phyloP scores from a whole-genome alignment of 2,797 vertebrate genomes.

The Dendrocincla tyrannina region DNA sequence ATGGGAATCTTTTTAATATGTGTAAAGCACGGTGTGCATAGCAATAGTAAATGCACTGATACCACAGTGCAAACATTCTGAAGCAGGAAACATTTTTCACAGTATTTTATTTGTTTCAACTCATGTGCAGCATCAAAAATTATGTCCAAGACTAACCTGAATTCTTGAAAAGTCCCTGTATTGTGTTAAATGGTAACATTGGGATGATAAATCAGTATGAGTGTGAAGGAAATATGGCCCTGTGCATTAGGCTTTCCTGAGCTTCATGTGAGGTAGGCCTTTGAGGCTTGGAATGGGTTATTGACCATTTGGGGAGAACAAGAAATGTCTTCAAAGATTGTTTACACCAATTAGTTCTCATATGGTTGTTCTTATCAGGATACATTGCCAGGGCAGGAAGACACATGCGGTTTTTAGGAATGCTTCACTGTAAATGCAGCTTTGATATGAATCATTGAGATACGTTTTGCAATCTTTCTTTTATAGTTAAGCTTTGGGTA shows the following conservation, averaged over 20 bases:
- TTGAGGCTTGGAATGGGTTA: background rate
- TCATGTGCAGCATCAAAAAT: background rate
- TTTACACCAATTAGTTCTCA: background rate
- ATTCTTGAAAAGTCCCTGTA: background rate
- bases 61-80: background rate
- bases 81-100: background rate
- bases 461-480: fast-evolving
- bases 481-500: background rate
- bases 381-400: background rate
- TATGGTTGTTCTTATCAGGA: background rate
- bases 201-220: background rate
- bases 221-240: background rate
- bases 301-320: background rate
- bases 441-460: background rate
- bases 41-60: background rate
- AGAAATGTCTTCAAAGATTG: background rate
- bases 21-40: background rate
- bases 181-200: background rate
- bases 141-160: background rate
- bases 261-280: background rate
- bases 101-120: background rate
- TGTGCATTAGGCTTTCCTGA: background rate
- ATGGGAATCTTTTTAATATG: background rate
- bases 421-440: background rate
- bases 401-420: background rate